phyloP scores from a whole-genome alignment of 2,888 invertebrate genomes.

The Linyphia triangularis region DNA sequence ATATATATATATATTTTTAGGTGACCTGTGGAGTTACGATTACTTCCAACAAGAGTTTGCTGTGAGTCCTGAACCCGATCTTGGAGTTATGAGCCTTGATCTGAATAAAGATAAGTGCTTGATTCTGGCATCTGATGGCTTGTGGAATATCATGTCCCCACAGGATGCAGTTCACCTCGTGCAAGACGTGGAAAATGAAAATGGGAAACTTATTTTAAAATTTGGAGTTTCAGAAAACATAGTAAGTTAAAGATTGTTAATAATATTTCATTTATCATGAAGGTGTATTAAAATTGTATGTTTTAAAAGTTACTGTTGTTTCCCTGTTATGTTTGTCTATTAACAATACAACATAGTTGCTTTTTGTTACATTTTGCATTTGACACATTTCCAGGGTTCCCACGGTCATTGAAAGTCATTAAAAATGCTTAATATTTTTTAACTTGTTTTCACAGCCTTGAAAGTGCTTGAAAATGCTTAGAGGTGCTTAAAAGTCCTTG shows the following conservation, averaged over 20 bases:
- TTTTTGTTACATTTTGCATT: too few relatives aligned
- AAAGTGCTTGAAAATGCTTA: too few relatives aligned
- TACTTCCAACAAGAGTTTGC: constrained; percentile 93
- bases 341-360: too few relatives aligned
- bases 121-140: constrained; percentile 96
- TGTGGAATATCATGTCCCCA: constrained; percentile 96
- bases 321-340: neutral
- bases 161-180: constrained; percentile 91
- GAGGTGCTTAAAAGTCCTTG: too few relatives aligned
- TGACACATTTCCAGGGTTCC: too few relatives aligned
- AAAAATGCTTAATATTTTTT: too few relatives aligned
- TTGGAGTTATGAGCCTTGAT: constrained; percentile 90
- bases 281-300: neutral
- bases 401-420: too few relatives aligned
- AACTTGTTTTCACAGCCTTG: too few relatives aligned
- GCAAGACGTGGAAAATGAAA: constrained; percentile 88
- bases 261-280: neutral
- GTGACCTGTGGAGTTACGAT: constrained; percentile 99
- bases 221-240: constrained; percentile 65
- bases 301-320: neutral
- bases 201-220: constrained; percentile 82
- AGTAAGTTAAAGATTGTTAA: constrained; percentile 27
- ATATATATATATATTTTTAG: too few relatives aligned
- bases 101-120: constrained; percentile 88
- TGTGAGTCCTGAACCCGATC: constrained; percentile 98